Conservation (phyloP, 1,140 invertebrate genomes). For the Hylaeus volcanicus region DNA sequence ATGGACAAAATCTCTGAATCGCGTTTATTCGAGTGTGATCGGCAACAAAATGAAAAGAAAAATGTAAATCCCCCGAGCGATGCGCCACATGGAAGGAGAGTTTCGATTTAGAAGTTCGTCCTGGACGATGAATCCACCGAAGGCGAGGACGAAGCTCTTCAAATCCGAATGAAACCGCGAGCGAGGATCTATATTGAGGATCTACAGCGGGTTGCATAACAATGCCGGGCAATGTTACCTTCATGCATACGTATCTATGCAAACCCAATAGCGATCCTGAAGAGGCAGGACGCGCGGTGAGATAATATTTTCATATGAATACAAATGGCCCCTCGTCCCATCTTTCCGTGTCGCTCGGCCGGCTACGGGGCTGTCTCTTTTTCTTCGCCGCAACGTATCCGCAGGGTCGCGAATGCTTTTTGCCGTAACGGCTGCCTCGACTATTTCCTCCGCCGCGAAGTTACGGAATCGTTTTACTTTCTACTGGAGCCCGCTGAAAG, state of each 20-base stretch:
- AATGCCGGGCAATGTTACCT: slow-evolving; percentile 69
- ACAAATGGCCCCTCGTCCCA: slow-evolving; percentile 61
- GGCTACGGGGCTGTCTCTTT: slow-evolving; percentile 41
- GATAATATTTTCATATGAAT: slow-evolving; percentile 74
- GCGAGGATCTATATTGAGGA: slow-evolving; percentile 69
- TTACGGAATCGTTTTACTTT: slow-evolving; percentile 59
- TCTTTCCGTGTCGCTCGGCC: slow-evolving; percentile 12
- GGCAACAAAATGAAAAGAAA: slow-evolving; percentile 4
- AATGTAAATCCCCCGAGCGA: slow-evolving; percentile 15
- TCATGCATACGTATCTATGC: slow-evolving; percentile 73
- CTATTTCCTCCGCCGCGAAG: slow-evolving; percentile 58
- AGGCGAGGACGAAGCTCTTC: slow-evolving; percentile 62
- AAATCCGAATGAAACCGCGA: slow-evolving; percentile 65
- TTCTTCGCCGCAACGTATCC: slow-evolving; percentile 46
- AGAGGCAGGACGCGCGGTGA: slow-evolving; percentile 68
- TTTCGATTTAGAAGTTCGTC: slow-evolving; percentile 40
- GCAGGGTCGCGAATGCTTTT: slow-evolving; percentile 62
- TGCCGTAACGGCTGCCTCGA: slow-evolving; percentile 61
- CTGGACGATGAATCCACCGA: slow-evolving; percentile 50
- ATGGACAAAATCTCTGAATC: slow-evolving; percentile 1
- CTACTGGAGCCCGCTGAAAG: slow-evolving; percentile 45
- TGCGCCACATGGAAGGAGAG: neutral
- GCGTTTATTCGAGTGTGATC: neutral
- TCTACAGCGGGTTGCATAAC: slow-evolving; percentile 70
- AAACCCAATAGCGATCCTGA: slow-evolving; percentile 72